These are phyloP conservation scores for Campylorhamphus procurvoides DNA, from an alignment of 2,113 vertebrate genomes.

Conservation along the genomic window DNA sequence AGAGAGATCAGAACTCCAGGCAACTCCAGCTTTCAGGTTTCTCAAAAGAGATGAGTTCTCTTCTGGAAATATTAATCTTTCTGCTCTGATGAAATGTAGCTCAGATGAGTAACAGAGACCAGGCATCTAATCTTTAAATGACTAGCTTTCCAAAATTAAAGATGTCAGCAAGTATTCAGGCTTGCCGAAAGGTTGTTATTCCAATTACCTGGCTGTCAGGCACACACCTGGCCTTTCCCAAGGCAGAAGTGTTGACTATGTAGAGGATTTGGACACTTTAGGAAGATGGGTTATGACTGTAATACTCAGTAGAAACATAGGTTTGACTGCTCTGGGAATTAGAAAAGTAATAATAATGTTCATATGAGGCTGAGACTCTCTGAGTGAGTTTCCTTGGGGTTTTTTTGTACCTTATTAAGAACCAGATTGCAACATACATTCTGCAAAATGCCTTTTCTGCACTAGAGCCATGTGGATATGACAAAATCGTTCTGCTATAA, in stretches of 20 bases:
- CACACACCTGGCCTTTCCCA: neutral
- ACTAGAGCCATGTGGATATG: neutral
- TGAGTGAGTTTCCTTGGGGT: neutral
- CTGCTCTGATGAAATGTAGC: neutral
- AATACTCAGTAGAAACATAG: neutral
- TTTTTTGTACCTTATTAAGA: neutral
- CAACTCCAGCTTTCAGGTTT: neutral
- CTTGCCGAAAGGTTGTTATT: neutral
- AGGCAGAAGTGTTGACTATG: neutral
- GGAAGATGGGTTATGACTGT: neutral
- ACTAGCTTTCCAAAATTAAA: neutral
- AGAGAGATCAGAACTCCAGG: neutral
- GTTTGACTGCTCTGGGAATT: neutral
- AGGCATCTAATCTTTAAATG: neutral
- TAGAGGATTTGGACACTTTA: neutral
- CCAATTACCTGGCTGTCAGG: neutral
- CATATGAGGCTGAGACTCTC: neutral
- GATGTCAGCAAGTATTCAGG: neutral
- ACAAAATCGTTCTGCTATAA: neutral
- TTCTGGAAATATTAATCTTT: slow-evolving; percentile 4
- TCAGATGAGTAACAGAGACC: neutral
- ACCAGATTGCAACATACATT: neutral
- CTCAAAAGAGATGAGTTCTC: neutral
- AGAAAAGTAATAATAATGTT: neutral
- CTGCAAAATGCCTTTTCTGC: neutral